A percentile compares a stretch with the other conserved stretches of the same genome.
Evolutionary conservation across 2,797 vertebrate genomes (phyloP).

Genomic region (Danio tinwini): DNA sequence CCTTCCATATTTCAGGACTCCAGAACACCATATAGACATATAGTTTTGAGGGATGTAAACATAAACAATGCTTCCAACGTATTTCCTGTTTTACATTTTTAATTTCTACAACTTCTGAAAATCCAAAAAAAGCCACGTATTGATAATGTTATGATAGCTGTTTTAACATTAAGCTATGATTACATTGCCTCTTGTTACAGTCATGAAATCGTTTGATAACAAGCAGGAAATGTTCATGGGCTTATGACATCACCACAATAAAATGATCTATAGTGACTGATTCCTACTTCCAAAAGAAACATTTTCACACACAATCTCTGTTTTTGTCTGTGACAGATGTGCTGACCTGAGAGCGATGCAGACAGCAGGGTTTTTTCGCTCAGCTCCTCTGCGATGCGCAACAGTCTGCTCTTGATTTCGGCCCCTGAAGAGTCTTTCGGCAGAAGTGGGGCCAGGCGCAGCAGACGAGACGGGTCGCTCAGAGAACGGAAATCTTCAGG

Average conservation of each 20-base stretch:
- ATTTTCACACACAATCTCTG: no score
- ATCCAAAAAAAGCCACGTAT: no score
- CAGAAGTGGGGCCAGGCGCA: constrained; percentile 80
- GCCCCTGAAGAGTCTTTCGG: constrained; percentile 73
- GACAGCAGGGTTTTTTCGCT: constrained; percentile 77
- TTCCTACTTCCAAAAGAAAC: neutral
- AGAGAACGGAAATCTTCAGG: constrained; percentile 84
- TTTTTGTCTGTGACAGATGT: neutral
- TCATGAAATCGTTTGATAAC: no score
- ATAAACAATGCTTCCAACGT: no score
- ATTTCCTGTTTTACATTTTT: no score
- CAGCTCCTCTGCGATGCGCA: constrained; percentile 76
- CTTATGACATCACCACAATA: no score
- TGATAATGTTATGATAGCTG: no score
- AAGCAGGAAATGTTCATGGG: no score
- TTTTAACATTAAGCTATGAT: no score
- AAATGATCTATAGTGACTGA: neutral
- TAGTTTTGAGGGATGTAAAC: no score
- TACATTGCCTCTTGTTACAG: no score
- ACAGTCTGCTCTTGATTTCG: constrained; percentile 71
- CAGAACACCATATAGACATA: neutral
- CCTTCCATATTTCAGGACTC: neutral
- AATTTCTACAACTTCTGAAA: no score
- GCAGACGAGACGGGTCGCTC: constrained; percentile 77
- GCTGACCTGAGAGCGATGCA: constrained; percentile 57